Evolutionary conservation across 2,888 invertebrate genomes (phyloP).

Genomic region (Torymus texanus): DNA sequence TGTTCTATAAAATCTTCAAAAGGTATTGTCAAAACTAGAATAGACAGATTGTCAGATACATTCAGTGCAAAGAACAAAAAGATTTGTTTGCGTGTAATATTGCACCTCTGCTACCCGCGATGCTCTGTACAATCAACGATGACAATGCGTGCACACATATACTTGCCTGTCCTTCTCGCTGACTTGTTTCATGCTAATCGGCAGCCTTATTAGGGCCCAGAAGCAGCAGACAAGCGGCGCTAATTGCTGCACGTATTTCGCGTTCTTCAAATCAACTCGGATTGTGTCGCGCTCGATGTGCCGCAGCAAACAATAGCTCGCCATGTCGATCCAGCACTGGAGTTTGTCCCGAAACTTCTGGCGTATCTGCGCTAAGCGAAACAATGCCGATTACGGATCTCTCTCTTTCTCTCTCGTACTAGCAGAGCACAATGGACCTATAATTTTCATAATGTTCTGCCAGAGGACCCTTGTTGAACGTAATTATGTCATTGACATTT

Average conservation of each 20-base stretch:
- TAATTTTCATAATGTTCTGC: no score
- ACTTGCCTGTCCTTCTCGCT: constrained; percentile 68
- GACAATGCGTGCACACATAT: neutral
- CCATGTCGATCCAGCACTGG: constrained; percentile 75
- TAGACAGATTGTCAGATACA: no score
- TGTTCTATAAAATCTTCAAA: no score
- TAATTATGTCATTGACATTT: no score
- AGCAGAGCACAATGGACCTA: no score
- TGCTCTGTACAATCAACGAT: neutral
- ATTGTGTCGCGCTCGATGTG: constrained; percentile 75
- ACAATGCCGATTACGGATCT: neutral
- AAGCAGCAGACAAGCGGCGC: constrained; percentile 74
- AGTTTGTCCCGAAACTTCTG: constrained; percentile 74
- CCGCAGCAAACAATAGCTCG: constrained; percentile 76
- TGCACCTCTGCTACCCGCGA: no score
- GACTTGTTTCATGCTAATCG: constrained; percentile 68
- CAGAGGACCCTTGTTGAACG: no score
- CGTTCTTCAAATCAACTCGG: constrained; percentile 75
- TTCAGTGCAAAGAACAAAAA: no score
- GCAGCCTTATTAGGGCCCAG: constrained; percentile 76
- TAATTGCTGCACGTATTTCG: constrained; percentile 73
- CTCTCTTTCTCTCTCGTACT: no score
- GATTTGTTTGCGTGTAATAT: no score
- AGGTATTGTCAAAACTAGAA: no score
- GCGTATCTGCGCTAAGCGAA: constrained; percentile 68